Evolutionary conservation across 2,888 invertebrate genomes (phyloP).

Genomic region (Rhaphigaster nebulosa): DNA sequence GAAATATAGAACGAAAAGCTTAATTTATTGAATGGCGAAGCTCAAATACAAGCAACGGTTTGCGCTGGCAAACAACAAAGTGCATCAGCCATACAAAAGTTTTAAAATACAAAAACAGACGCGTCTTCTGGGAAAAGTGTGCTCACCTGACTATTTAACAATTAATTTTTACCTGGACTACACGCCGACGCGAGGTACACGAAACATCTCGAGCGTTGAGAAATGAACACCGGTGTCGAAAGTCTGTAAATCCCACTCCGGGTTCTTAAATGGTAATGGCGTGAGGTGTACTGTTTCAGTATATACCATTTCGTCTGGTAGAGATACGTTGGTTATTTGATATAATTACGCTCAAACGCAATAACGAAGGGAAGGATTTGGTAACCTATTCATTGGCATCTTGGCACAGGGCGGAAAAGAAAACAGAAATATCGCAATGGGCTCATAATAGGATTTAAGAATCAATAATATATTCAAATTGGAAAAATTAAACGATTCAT

Average conservation of each 20-base stretch:
- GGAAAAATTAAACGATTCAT: too few species aligned
- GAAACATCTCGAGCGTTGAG: background rate
- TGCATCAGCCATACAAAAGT: too few species aligned
- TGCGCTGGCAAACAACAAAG: too few species aligned
- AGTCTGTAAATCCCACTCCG: conserved; percentile 7
- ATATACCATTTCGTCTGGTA: background rate
- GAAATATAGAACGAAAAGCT: too few species aligned
- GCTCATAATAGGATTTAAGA: background rate
- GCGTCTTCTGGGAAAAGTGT: too few species aligned
- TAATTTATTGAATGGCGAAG: too few species aligned
- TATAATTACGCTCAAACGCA: background rate
- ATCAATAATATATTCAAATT: background rate
- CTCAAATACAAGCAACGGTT: too few species aligned
- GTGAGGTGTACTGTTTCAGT: conserved; percentile 7
- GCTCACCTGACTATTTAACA: too few species aligned
- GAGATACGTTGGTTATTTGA: background rate
- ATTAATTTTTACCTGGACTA: too few species aligned
- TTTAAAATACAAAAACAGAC: too few species aligned
- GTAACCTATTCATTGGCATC: background rate
- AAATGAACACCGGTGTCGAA: conserved; percentile 22
- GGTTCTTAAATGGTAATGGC: conserved; percentile 33
- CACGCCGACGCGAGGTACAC: too few species aligned
- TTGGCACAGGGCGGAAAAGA: background rate
- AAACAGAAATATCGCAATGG: background rate
- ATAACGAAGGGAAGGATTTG: background rate